Conservation (phyloP, 2,797 vertebrate species). For the Apogon talboti region DNA sequence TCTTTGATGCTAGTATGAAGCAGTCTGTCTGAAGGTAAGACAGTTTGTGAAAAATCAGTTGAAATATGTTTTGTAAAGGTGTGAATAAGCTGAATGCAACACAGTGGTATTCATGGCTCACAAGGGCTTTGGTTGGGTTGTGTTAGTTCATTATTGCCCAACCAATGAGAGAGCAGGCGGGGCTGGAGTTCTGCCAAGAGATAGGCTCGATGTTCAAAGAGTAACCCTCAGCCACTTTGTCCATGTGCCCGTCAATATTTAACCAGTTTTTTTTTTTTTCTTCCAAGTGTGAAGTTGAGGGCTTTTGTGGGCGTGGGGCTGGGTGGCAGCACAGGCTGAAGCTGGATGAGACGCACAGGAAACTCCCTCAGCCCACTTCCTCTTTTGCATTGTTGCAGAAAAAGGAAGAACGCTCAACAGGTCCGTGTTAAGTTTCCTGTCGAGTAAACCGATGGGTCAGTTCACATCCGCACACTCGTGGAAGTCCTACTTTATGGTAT, state of each 20-base stretch:
- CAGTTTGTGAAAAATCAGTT: neutral
- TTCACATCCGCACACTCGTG: slow-evolving; percentile 59
- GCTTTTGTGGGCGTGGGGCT: slow-evolving; percentile 6
- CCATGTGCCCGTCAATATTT: slow-evolving; percentile 73
- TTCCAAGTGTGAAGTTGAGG: slow-evolving; percentile 59
- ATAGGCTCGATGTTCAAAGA: slow-evolving; percentile 68
- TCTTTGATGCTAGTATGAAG: neutral
- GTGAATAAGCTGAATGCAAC: slow-evolving; percentile 10
- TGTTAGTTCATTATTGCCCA: slow-evolving; percentile 10
- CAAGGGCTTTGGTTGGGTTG: slow-evolving; percentile 7
- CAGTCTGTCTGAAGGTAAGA: slow-evolving; percentile 5
- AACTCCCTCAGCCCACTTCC: slow-evolving; percentile 74
- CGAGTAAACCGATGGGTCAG: slow-evolving; percentile 57
- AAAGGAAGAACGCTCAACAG: slow-evolving; percentile 79
- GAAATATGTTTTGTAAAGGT: slow-evolving; percentile 17
- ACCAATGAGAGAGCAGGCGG: slow-evolving; percentile 75
- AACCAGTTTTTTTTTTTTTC: slow-evolving; percentile 57
- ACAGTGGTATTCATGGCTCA: neutral
- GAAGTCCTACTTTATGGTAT: slow-evolving; percentile 56
- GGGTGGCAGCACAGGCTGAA: slow-evolving; percentile 25
- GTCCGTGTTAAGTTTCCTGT: slow-evolving; percentile 73
- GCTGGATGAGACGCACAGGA: slow-evolving; percentile 60
- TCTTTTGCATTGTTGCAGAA: slow-evolving; percentile 79
- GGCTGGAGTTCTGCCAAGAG: slow-evolving; percentile 68
- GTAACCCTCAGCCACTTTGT: slow-evolving; percentile 53